Base-by-base conservation (phyloP, 2,113 vertebrate genomes). In the Rhea pennata region DNA sequence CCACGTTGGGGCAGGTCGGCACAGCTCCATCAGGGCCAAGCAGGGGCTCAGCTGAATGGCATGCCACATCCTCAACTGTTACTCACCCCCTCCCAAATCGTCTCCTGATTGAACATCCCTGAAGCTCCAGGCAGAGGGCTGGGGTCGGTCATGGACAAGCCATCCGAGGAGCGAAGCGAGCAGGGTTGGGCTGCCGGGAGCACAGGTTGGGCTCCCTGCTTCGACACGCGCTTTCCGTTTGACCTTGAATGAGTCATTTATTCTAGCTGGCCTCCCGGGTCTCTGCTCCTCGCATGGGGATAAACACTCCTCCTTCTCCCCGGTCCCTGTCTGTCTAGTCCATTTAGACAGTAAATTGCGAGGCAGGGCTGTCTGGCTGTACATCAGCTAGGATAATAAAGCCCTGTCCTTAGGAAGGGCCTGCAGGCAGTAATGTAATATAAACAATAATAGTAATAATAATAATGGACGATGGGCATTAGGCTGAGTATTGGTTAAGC, bases 381-480 rank as follows among this genome's bases (percentile, higher is more conserved):
- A 91, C 59, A 85, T 97, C 91, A 96, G 64, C 66, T 59, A 93
- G 87, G 66, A 91, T 97, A 96, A 97, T 92, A 95, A 90, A 96
- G 82, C 67, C 84, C 82, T 62, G 78, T 95, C 93, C 81, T 87
- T 50, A 2, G 62, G 0, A 7, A 91, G 66, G 93, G 80, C 88
- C 91, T 78, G 91, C 93, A 96, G 95, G 94, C 95, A 95, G 94
- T 94, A 97, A 96, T 26, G 5, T 80, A 97, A 96, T 96, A 96
- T 96, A 91, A 95, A 90, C 92, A 87, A 75, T 97, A 94, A 96
- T 89, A 92, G 95, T 93, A 96, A 95, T 96, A 97, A 97, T 97
- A 97, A 95, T 96, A 96, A 97, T 93, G 90, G 93, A 94, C 64
- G 62, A 96, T 93, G 95, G 93, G 94, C 96, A 97, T 96, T 94